Evolutionary conservation across 2,797 vertebrate genomes (phyloP), one percentile per base, ranked within the genome.

Genomic region (Hemibagrus guttatus): DNA sequence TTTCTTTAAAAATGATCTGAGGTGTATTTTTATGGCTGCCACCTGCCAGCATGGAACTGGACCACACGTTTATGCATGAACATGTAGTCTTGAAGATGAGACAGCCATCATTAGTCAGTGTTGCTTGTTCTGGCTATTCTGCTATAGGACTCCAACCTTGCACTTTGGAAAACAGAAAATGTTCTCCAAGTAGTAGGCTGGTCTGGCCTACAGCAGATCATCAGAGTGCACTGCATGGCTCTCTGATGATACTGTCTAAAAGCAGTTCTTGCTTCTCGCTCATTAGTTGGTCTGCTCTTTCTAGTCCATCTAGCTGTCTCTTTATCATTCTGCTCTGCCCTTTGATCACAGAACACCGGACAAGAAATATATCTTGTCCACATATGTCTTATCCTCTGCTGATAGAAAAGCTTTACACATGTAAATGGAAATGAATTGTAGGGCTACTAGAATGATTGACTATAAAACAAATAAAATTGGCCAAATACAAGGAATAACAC

Each of bases 221-320:
- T 80, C 84, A 84, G 68, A 85, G 35, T 82, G 64, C 83, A 83
- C 71, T 26, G 72, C 69, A 83, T 61, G 49, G 78, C 86, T 90
- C 82, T 84, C 82, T 68, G 64, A 84, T 87, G 81, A 39, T 82
- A 82, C 28, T 82, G 42, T 76, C 84, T 86, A 59, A 83, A 84
- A 81, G 68, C 87, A 86, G 84, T 82, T 86, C 72, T 74, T 83
- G 42, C 26, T 46, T 87, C 63, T 82, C 63, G 46, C 85, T 88
- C 87, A 85, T 64, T 86, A 89, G 80, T 85, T 71, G 85, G 72
- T 52, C 84, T 28, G 19, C 61, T 80, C 76, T 84, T 63, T 88
- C 76, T 64, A 56, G 71, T 64, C 52, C 58, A 66, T 69, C 56
- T 11, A 42, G 56, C 56, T 61, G 31, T 80, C 56, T 80, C 21